Conservation (phyloP, 64 coral and sea anemone species). For the Orbicella faveolata region DNA sequence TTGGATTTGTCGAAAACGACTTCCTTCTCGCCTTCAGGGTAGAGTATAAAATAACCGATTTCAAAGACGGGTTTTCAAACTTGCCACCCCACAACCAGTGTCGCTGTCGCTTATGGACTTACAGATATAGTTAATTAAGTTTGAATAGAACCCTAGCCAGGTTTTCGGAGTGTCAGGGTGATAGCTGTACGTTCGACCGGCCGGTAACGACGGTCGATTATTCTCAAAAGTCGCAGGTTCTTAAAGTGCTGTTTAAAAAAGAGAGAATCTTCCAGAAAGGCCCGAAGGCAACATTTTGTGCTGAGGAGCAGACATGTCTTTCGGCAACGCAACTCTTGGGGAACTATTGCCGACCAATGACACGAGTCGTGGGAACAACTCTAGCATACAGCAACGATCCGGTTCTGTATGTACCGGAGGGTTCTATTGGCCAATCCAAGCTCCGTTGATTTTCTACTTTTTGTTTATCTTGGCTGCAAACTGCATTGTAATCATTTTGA, state of each 20-base stretch:
- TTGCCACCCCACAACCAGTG: neutral
- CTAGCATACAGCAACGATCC: neutral
- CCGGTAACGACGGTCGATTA: neutral
- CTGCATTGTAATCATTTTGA: conserved; percentile 38
- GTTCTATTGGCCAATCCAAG: conserved; percentile 23
- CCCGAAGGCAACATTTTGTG: neutral
- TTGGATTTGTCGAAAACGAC: neutral
- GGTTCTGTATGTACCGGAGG: neutral
- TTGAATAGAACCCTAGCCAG: neutral
- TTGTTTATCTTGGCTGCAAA: conserved; percentile 13
- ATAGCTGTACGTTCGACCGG: neutral
- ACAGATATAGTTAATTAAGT: neutral
- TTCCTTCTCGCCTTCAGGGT: neutral
- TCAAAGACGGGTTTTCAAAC: neutral
- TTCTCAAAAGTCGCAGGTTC: neutral
- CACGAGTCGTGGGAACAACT: neutral
- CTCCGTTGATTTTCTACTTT: conserved; percentile 13
- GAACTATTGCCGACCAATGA: neutral
- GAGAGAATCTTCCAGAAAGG: neutral
- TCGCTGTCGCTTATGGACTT: neutral
- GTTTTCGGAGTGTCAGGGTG: neutral
- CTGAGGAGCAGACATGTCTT: neutral
- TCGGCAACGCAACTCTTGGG: neutral
- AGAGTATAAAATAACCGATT: neutral
- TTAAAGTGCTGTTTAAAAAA: neutral